These are phyloP conservation scores for Philypnodon macrostomus DNA, from an alignment of 2,797 vertebrate species.

Conservation along the genomic window DNA sequence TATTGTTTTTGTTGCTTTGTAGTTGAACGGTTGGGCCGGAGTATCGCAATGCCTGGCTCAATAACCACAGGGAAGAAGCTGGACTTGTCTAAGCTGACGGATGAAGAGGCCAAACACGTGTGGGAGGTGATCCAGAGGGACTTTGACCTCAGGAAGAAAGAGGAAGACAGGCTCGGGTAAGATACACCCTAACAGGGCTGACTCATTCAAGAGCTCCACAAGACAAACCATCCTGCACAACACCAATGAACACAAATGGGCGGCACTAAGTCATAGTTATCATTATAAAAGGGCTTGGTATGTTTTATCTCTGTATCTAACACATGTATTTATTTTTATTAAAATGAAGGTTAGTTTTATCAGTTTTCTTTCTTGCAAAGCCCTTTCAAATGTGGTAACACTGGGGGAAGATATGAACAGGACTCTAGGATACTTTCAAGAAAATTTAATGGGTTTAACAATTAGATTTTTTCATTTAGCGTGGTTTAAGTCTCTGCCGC, in stretches of 20 bases:
- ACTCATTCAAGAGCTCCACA: too few species aligned
- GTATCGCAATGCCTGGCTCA: conserved; percentile 40
- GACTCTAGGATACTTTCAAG: background rate
- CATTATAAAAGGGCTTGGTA: too few species aligned
- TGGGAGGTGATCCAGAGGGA: conserved; percentile 91
- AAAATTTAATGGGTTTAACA: background rate
- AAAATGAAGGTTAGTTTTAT: too few species aligned
- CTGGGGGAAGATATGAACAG: background rate
- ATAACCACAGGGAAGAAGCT: conserved; percentile 78
- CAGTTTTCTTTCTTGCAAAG: too few species aligned
- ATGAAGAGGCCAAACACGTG: conserved; percentile 89
- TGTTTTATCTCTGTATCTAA: too few species aligned
- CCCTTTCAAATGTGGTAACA: too few species aligned
- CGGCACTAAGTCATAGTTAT: too few species aligned
- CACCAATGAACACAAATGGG: too few species aligned
- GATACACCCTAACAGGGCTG: conserved; percentile 20
- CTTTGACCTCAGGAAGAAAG: conserved; percentile 87
- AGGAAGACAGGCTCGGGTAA: conserved; percentile 89
- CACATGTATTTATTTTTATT: too few species aligned
- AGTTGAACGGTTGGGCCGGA: background rate
- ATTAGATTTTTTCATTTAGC: conserved; percentile 4
- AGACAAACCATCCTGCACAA: background rate
- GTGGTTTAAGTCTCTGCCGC: background rate
- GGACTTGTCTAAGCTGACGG: conserved; percentile 90
- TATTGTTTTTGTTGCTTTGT: background rate